phyloP scores from a whole-genome alignment of 2,113 vertebrate genomes.

The Sorex araneus region DNA sequence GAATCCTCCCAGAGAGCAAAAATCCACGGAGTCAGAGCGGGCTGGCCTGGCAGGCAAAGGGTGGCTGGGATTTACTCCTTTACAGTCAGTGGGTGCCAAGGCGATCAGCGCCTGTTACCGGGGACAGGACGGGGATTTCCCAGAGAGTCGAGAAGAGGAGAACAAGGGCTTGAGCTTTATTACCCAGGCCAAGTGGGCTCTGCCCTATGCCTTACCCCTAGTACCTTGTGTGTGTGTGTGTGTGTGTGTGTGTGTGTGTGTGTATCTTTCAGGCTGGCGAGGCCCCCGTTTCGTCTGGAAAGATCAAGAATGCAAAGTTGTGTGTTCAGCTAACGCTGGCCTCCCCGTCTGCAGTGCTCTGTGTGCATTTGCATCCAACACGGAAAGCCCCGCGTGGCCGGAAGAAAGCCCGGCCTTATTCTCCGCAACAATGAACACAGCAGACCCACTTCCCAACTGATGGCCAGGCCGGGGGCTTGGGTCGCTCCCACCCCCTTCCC shows the following conservation, averaged over 20 bases:
- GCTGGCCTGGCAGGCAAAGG: background rate
- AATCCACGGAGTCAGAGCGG: background rate
- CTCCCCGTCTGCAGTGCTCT: background rate
- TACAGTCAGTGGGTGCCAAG: constrained; percentile 51
- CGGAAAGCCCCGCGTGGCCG: constrained; percentile 54
- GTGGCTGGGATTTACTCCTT: background rate
- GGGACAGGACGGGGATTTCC: constrained; percentile 64
- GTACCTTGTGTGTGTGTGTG: constrained; percentile 20
- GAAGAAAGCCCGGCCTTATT: constrained; percentile 54
- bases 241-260: background rate
- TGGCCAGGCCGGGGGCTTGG: background rate
- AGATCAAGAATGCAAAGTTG: constrained; percentile 69
- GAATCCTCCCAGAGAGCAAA: background rate
- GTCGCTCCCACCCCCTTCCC: background rate
- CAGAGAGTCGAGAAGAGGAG: constrained; percentile 14
- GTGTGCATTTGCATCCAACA: constrained; percentile 47
- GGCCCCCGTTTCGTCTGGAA: constrained; percentile 45
- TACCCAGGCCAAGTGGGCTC: constrained; percentile 45
- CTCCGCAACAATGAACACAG: constrained; percentile 24
- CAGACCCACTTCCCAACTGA: background rate
- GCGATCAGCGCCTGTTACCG: constrained; percentile 5
- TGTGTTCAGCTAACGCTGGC: constrained; percentile 51
- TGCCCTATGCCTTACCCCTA: constrained; percentile 60
- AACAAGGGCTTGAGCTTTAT: constrained; percentile 52
- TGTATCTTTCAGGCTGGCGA: constrained; percentile 15